Evolutionary conservation across 2,797 vertebrate genomes (phyloP), one percentile per base, ranked within the genome.

Genomic region (Peromyscus attwateri): DNA sequence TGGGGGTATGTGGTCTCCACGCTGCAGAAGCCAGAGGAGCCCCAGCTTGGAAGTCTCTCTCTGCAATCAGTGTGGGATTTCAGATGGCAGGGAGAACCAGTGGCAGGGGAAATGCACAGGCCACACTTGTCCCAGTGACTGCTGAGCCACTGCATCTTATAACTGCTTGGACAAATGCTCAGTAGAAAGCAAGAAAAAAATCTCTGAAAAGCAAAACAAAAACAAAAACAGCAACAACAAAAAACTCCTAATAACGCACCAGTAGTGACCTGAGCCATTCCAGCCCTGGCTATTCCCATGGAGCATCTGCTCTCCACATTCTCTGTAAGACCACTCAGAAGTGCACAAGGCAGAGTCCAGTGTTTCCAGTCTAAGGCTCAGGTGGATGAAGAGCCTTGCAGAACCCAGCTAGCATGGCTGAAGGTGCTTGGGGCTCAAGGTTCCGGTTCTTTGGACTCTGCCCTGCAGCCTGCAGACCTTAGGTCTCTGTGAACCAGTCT

Each of bases 261-360:
- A 7, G 13, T 13, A 23, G 34, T 14, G 29, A 40, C 3, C 3
- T 19, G 34, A 40, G 1, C 0, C 8, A 3, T 10, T 66, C 23
- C 23, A 21, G 21, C 2, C 17, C 76, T 79, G 16, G 46, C 31
- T 1, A 1, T 70, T 64, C 64, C 60, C 46, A 29, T 29, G 40
- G 60, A 7, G 21, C n/a, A 73, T 83, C 52, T 60, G 66, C 49
- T 55, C 57, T 27, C 17, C 68, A 12, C 16, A 0, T n/a, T 8
- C 3, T 81, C 37, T 27, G 11, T 11, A 46, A 55, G 60, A 57
- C 6, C 0, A 8, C 37, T 52, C 29, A 34, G 21, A 52, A 40
- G 46, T 6, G 0, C 23, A 21, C 0, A 1, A 43, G 49, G 84
- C 46, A 71, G 57, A 19, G 34, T 21, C 4, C 34, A 80, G 60